Conservation (phyloP, 2,797 vertebrate genomes). For the Crenichthys baileyi region DNA sequence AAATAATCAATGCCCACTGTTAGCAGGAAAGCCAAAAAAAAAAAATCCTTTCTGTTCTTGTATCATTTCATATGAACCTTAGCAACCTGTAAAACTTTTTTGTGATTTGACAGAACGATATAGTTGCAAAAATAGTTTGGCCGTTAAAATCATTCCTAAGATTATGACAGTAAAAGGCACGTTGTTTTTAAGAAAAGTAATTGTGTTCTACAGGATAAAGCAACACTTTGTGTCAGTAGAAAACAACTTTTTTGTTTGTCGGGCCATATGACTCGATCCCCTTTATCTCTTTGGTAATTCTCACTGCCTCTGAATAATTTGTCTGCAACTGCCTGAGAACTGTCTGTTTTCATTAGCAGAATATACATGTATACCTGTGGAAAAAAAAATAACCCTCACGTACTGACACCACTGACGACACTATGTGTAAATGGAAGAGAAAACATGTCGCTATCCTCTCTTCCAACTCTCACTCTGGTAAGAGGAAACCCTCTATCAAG, state of each 20-base stretch:
- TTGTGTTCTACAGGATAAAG: no score
- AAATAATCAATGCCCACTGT: neutral
- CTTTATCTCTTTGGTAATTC: neutral
- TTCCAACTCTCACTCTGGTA: neutral
- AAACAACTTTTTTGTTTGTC: neutral
- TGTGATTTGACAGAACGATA: neutral
- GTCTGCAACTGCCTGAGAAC: neutral
- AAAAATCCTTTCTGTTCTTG: neutral
- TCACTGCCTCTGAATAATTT: neutral
- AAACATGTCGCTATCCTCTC: neutral
- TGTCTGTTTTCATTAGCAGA: neutral
- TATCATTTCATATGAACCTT: neutral
- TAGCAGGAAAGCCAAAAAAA: neutral
- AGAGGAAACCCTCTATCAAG: conserved; percentile 25
- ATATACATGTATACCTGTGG: neutral
- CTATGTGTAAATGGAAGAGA: neutral
- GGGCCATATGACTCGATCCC: no score
- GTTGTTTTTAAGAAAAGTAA: neutral
- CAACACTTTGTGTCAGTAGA: no score
- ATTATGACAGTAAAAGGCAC: neutral
- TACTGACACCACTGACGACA: neutral
- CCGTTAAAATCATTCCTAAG: neutral
- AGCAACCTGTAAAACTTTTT: neutral
- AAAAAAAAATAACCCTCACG: neutral
- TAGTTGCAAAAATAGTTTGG: neutral